Base-by-base conservation (phyloP, 2,888 invertebrate genomes). In the Choreutis nemorana region DNA sequence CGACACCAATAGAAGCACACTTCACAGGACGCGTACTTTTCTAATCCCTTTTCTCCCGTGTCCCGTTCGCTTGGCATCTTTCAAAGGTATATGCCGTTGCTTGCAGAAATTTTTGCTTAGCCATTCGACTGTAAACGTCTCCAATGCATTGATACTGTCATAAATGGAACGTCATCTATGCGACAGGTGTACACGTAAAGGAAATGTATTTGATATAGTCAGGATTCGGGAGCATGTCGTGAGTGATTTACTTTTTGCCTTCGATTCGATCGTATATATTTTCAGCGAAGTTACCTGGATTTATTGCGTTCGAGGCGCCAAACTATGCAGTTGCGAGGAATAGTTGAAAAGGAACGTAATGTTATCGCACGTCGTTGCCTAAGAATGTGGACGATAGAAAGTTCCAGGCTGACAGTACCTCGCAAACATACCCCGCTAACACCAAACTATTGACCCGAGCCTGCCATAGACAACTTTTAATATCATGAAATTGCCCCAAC, bases 401-500 rank as follows among this genome's bases (percentile, higher is more conserved):
- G 56, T 64, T 67, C 48, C 39, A 48, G 51, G 41, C 32, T 40
- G 53, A 61, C 65, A 55, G 65, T 59, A 60, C 56, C 63, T 48
- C 52, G 57, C 59, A 59, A 72, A 70, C 65, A 67, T 56, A n/a
- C n/a, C n/a, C 59, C 52, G 48, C 49, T 45, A 60, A 63, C 59
- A 66, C 57, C 60, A 48, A 67, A 71, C 65, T 73, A 73, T 75
- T 71, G 72, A 72, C 66, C 67, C 67, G 58, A 54, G 58, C 55
- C 62, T 55, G 51, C 50, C 61, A 65, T 60, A 70, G 65, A 68
- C 59, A 66, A 64, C 66, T 64, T 75, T 73, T 75, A 73, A 77
- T 77, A 75, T 67, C 66, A 61, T 56, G 54, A 71, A 71, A 77
- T 75, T 73, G 67, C 67, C 70, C 55, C 65, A 52, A 66, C 71